phyloP scores from a whole-genome alignment of 2,113 vertebrate genomes.

The Heterochromis multidens region DNA sequence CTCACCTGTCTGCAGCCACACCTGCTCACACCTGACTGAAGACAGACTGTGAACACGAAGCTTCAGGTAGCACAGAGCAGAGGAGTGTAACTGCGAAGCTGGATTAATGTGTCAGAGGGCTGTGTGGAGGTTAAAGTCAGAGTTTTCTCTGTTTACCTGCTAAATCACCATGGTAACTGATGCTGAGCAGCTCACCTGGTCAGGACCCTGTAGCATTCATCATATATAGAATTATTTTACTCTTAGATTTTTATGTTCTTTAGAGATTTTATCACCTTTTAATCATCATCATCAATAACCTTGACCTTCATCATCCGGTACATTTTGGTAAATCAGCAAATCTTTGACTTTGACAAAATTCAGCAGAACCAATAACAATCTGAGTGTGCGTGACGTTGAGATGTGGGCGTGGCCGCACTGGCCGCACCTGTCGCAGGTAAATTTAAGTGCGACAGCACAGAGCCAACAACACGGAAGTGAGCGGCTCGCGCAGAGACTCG shows the following conservation, averaged over 20 bases:
- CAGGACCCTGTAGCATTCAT: no score
- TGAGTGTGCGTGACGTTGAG: not conserved
- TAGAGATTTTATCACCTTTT: no score
- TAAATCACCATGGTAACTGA: no score
- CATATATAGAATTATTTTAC: no score
- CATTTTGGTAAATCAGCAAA: not conserved
- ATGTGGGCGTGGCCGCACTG: slow-evolving; percentile 4
- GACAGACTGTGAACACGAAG: not conserved
- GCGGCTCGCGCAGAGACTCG: not conserved
- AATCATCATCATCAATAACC: no score
- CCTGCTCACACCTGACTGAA: not conserved
- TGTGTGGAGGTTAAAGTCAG: no score
- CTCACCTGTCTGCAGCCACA: not conserved
- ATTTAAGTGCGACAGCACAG: slow-evolving; percentile 21
- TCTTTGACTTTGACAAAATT: not conserved
- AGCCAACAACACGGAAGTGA: slow-evolving; percentile 28
- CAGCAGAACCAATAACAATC: not conserved
- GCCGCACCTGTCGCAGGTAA: slow-evolving; percentile 58
- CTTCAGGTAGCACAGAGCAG: not conserved
- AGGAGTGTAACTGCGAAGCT: no score
- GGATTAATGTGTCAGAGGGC: no score
- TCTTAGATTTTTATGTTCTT: no score
- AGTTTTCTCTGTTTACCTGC: no score
- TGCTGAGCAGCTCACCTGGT: no score
- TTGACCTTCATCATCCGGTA: not conserved